Evolutionary conservation across 1,140 invertebrate genomes (phyloP).

Genomic region (Aphidius gifuensis): DNA sequence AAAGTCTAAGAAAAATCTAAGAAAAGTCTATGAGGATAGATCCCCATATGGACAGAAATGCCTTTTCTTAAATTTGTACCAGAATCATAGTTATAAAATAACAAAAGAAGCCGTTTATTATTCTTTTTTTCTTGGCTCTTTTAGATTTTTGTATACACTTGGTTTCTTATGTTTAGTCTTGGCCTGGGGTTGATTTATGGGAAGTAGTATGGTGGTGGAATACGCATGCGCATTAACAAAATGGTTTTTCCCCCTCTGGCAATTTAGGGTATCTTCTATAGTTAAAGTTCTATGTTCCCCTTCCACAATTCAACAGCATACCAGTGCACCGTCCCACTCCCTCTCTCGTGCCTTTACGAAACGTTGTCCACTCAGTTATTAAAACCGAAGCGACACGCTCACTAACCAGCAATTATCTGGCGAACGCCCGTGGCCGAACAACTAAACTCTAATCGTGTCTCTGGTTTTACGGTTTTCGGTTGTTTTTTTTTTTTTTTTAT

Average conservation of each 20-base stretch:
- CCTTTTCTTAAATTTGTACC: too few relatives aligned
- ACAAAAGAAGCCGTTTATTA: too few relatives aligned
- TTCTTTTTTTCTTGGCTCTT: too few relatives aligned
- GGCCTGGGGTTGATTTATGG: constrained; percentile 44
- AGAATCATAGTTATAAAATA: too few relatives aligned
- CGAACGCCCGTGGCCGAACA: constrained; percentile 41
- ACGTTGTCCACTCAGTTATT: constrained; percentile 51
- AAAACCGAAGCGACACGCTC: constrained; percentile 51
- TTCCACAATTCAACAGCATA: constrained; percentile 15
- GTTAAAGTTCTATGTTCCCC: constrained; percentile 9
- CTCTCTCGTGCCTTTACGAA: constrained; percentile 33
- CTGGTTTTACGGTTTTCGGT: not conserved
- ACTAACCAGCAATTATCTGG: constrained; percentile 52
- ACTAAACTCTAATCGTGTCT: constrained; percentile 19
- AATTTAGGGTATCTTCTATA: not conserved
- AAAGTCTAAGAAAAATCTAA: too few relatives aligned
- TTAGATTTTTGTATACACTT: too few relatives aligned
- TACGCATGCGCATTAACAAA: constrained; percentile 36
- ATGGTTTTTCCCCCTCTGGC: constrained; percentile 16
- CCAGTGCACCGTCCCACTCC: not conserved
- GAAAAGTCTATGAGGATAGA: too few relatives aligned
- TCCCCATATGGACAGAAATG: too few relatives aligned
- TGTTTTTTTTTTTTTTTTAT: not conserved
- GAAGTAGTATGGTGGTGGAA: constrained; percentile 30
- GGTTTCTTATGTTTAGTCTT: not conserved